Base-by-base conservation (phyloP, 2,113 vertebrate genomes). In the Ibidorhyncha struthersii region DNA sequence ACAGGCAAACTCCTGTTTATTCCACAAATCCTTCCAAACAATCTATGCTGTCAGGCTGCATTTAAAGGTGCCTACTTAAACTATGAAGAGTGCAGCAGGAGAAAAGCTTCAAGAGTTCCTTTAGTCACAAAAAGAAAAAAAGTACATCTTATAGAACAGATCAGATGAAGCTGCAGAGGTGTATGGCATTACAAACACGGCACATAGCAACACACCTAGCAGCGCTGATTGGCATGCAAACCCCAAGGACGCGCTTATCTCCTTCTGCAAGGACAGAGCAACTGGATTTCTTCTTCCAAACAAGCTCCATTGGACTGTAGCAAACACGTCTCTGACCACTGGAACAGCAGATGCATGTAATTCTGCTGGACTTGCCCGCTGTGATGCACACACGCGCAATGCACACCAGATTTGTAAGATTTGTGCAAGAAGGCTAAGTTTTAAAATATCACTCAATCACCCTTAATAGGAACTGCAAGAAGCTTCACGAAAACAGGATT, bases 221-320 rank as follows among this genome's bases (percentile, higher is more conserved):
- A 71, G 43, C 0, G 0, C 66, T 45, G 77, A 58, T 2, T 22
- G 86, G 47, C 56, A 78, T 0, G 3, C 8, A 1, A 25, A 61
- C 85, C 65, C 73, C n/a, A 25, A 77, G 70, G 66, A 62, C 1
- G 0, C 4, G 41, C 65, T 89, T 10, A n/a, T 87, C 53, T 38
- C 86, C 19, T 52, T 29, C 81, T 59, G 32, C 0, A 0, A 73
- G 21, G 55, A 36, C 77, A 95, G 19, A 91, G 36, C 7, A 79
- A 84, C 56, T 65, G 61, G 47, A 41, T 67, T 92, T 55, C 40
- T 43, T 76, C 81, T 90, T 80, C 85, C n/a, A 55, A 41, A 96
- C 49, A 66, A 82, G 71, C 47, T 77, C 45, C 1, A 1, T 1
- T 47, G 49, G 49, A n/a, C 52, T 79, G 40, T 1, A 78, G 50